Evolutionary conservation across 2,888 invertebrate species (phyloP).

Genomic region (Euplagia quadripunctaria): DNA sequence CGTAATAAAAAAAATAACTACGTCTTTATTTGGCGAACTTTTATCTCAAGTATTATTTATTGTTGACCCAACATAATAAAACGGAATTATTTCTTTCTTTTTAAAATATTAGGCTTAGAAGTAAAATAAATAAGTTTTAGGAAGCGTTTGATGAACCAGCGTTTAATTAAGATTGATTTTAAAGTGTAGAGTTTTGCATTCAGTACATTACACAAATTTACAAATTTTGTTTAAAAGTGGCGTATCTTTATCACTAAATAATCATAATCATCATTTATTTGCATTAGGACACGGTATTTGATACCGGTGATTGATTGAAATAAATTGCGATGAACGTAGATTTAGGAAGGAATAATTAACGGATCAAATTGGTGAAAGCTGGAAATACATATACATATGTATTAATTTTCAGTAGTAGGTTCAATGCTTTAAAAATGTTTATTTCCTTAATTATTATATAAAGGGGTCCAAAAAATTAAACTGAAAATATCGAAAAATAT

Average conservation of each 20-base stretch:
- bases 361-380: too few relatives aligned
- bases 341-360: too few relatives aligned
- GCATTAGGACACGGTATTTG: too few relatives aligned
- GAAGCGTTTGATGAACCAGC: not conserved
- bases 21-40: not conserved
- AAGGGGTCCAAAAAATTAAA: too few relatives aligned
- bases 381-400: too few relatives aligned
- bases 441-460: too few relatives aligned
- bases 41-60: not conserved
- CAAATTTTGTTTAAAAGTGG: not conserved
- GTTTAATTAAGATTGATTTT: not conserved
- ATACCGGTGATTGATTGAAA: too few relatives aligned
- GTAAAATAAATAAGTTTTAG: not conserved
- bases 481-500: not conserved
- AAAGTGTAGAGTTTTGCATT: not conserved
- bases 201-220: not conserved
- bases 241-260: too few relatives aligned
- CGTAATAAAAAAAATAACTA: not conserved
- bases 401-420: too few relatives aligned
- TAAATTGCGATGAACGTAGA: not conserved
- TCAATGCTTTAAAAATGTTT: too few relatives aligned
- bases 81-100: not conserved
- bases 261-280: too few relatives aligned
- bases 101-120: not conserved
- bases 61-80: not conserved